phyloP scores from a whole-genome alignment of 1,140 invertebrate species.

The Musca domestica region DNA sequence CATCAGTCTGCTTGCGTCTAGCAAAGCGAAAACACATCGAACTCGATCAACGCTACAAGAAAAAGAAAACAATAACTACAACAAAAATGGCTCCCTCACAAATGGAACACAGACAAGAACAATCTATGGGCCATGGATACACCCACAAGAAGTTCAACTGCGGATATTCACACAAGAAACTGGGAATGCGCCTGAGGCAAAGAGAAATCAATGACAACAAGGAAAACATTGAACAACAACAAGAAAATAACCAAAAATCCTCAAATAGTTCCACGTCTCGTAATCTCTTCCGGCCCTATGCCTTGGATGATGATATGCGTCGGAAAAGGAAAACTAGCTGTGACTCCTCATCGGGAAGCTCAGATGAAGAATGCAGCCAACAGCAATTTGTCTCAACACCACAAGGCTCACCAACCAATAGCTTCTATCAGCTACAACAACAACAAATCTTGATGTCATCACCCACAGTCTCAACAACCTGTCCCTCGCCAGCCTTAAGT shows the following conservation, averaged over 20 bases:
- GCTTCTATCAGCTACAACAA: not conserved
- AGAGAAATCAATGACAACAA: not conserved
- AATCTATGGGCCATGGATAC: slow-evolving; percentile 16
- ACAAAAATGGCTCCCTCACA: slow-evolving; percentile 8
- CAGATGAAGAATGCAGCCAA: no score
- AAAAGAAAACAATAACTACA: not conserved
- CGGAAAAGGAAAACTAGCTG: not conserved
- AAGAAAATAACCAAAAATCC: not conserved
- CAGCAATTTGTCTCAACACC: no score
- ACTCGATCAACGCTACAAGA: not conserved
- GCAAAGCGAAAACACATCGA: not conserved
- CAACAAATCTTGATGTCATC: not conserved
- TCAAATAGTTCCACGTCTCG: not conserved
- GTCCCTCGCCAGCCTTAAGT: not conserved
- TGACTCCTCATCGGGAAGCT: no score
- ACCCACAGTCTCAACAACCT: not conserved
- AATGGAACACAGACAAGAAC: not conserved
- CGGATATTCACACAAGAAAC: not conserved
- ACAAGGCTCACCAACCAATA: not conserved
- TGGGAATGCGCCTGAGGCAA: not conserved
- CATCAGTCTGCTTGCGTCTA: not conserved
- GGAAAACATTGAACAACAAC: not conserved
- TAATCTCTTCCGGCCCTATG: not conserved
- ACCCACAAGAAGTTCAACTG: slow-evolving; percentile 11
- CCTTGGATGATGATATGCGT: not conserved